Evolutionary conservation across 2,888 invertebrate genomes (phyloP).

Genomic region (Drosophila monieri): DNA sequence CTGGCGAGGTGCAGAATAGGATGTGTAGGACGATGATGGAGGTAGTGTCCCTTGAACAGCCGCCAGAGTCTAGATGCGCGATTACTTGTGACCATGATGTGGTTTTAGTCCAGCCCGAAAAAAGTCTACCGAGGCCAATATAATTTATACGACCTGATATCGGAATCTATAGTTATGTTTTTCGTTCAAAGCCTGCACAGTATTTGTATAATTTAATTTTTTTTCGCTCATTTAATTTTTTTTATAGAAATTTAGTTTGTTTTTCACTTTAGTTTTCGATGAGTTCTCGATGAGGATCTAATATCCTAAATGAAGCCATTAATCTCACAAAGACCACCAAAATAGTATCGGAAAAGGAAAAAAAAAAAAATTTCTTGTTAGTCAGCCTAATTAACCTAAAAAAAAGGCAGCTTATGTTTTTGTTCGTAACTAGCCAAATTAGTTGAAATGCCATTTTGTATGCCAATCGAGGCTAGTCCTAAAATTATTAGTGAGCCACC

Average conservation of each 20-base stretch:
- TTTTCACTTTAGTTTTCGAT: constrained; percentile 31
- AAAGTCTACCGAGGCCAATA: constrained; percentile 36
- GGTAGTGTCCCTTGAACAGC: constrained; percentile 19
- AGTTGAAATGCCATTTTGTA: constrained; percentile 35
- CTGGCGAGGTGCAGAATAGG: constrained; percentile 10
- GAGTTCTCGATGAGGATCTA: constrained; percentile 17
- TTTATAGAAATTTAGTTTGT: constrained; percentile 25
- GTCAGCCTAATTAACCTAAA: constrained; percentile 51
- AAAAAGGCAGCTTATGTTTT: constrained; percentile 8
- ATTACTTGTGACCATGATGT: constrained; percentile 43
- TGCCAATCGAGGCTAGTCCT: constrained; percentile 59
- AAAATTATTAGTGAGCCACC: constrained; percentile 46
- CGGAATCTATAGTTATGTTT: constrained; percentile 42
- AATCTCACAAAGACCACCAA: constrained; percentile 52
- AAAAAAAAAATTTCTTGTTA: constrained; percentile 23
- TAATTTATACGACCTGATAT: constrained; percentile 18
- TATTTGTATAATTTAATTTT: constrained; percentile 58
- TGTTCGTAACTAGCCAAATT: constrained; percentile 8
- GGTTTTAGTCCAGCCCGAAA: neutral
- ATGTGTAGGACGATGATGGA: neutral
- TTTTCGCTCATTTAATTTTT: constrained; percentile 50
- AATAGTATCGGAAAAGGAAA: constrained; percentile 8
- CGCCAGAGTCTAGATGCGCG: constrained; percentile 52
- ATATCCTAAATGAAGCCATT: constrained; percentile 52
- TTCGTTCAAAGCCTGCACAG: constrained; percentile 57